These are phyloP conservation scores for Drymonia ruficornis DNA, from an alignment of 2,888 invertebrate genomes.

Conservation along the genomic window DNA sequence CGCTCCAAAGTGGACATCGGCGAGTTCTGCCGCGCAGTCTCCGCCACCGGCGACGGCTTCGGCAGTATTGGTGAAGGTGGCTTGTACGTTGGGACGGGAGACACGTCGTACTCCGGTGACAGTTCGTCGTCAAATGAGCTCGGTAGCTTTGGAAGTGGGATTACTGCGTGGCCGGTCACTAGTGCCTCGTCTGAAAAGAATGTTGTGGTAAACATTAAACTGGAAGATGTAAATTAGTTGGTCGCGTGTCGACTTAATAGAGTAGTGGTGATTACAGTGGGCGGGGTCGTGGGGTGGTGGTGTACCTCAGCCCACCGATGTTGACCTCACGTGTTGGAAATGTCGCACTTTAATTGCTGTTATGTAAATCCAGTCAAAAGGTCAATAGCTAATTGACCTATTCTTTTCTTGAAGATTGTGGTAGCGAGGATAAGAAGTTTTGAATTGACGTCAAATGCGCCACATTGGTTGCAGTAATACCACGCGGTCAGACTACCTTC, in stretches of 20 bases:
- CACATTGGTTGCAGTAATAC: too few relatives aligned
- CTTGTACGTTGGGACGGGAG: slow-evolving; percentile 59
- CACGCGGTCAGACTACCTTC: too few relatives aligned
- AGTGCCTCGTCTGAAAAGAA: slow-evolving; percentile 84
- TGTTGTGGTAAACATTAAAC: too few relatives aligned
- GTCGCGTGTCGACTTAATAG: not conserved
- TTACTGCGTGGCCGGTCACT: slow-evolving; percentile 86
- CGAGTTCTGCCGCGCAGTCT: slow-evolving; percentile 55
- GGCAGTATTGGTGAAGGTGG: slow-evolving; percentile 69
- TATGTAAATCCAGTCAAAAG: too few relatives aligned
- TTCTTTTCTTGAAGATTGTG: too few relatives aligned
- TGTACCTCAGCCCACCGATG: not conserved
- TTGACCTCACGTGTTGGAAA: not conserved
- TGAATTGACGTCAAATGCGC: too few relatives aligned
- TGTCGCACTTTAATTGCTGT: too few relatives aligned
- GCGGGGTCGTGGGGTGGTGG: too few relatives aligned
- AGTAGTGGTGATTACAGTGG: too few relatives aligned
- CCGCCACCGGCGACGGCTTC: slow-evolving; percentile 52
- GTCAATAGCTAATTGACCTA: too few relatives aligned
- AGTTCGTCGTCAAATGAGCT: slow-evolving; percentile 76
- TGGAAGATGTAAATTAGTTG: not conserved
- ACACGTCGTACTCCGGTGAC: slow-evolving; percentile 66
- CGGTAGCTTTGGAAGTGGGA: slow-evolving; percentile 86
- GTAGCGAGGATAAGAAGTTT: too few relatives aligned
- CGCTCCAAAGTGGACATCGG: slow-evolving; percentile 80